Evolutionary conservation across 2,888 invertebrate genomes (phyloP), one percentile per base, ranked within the genome.

Genomic region (Heliconius sara): DNA sequence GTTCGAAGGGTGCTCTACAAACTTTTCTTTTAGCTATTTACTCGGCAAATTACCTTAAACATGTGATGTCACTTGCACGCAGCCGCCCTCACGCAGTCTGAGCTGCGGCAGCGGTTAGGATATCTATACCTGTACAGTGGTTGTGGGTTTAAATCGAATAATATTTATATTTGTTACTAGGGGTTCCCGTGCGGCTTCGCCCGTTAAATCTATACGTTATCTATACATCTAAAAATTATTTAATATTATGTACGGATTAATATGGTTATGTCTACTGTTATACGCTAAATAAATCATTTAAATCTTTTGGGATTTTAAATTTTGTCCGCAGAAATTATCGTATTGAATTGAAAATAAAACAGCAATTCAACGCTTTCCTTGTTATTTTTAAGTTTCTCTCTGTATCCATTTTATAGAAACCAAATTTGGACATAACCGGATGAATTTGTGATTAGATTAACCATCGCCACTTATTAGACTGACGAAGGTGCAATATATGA

Each of bases 401-500:
- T n/a, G 57, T 10, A n/a, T n/a, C n/a, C n/a, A n/a, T n/a, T 22
- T 57, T 9, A 10, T n/a, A 57, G n/a, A 30, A 19, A 27, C 2
- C 25, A 66, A 66, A 30, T 66, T 16, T 66, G 5, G 30, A 66
- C 16, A 66, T 19, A 19, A 7, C 7, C 30, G 19, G 16, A 66
- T 66, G 22, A 67, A 22, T 67, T 19, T 68, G 13, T 68, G 16
- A 68, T 22, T 12, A 52, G 52, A 30, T 27, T 52, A 72, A 30
- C 12, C 52, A 47, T 52, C 52, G 30, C 19, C 71, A 71, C 47
- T 72, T 57, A 57, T 72, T 57, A 57, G 34, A 13, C 12, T 57
- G 72, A 72, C 30, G 72, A 34, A 34, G 57, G 34, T 72, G 13
- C 34, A n/a, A 73, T 34, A n/a, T 73, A 73, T n/a, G n/a, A 52